phyloP scores from a whole-genome alignment of 2,113 vertebrate species.

The Candoia aspera region DNA sequence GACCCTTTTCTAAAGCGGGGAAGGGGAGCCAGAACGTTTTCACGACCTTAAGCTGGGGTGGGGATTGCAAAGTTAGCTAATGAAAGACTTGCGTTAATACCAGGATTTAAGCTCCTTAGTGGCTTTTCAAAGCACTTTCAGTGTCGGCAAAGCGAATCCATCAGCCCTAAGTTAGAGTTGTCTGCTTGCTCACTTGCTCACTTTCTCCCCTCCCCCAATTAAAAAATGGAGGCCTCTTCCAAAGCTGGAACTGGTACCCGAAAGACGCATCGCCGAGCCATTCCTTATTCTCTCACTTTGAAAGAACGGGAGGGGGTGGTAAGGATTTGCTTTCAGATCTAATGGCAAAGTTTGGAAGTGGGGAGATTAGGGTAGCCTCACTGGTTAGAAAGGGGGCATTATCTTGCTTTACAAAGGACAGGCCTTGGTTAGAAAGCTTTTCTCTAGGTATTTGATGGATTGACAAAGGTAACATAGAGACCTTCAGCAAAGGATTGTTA shows the following conservation, averaged over 20 bases:
- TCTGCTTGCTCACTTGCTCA: fast-evolving
- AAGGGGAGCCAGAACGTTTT: conserved; percentile 27
- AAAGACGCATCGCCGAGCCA: not conserved
- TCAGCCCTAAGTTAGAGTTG: fast-evolving
- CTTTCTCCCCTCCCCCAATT: not conserved
- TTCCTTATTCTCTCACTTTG: not conserved
- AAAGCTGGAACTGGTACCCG: fast-evolving
- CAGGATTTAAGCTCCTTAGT: conserved; percentile 56
- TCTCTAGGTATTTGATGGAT: not conserved
- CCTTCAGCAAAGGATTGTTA: too few relatives aligned
- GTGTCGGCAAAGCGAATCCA: conserved; percentile 36
- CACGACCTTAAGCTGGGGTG: conserved; percentile 33
- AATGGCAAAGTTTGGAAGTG: not conserved
- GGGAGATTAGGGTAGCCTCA: not conserved
- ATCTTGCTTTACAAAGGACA: not conserved
- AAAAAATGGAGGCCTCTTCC: not conserved
- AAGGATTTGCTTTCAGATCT: not conserved
- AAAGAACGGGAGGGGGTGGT: not conserved
- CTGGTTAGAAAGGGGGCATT: too few relatives aligned
- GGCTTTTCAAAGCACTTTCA: conserved; percentile 59
- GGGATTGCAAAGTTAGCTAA: conserved; percentile 49
- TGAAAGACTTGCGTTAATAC: conserved; percentile 55
- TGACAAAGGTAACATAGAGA: not conserved
- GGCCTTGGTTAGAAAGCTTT: not conserved
- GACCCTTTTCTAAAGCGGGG: conserved; percentile 39